Percentiles rank a stretch among this genome's conserved stretches.
Conservation (phyloP, 2,113 vertebrate genomes). For the Nansenia antarctica region DNA sequence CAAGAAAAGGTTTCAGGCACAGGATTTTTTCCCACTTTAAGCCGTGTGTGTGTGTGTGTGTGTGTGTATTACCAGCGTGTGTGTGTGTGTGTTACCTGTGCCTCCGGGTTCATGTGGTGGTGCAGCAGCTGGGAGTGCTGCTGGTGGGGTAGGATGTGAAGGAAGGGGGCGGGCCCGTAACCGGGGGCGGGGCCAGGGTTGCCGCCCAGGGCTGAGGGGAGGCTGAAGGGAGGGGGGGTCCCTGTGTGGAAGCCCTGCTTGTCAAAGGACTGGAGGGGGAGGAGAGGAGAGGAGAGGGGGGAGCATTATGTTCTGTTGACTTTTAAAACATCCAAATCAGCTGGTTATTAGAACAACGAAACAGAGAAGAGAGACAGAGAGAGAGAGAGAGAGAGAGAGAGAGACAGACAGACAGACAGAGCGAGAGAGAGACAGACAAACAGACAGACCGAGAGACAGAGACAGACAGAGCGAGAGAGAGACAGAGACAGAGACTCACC, state of each 20-base stretch:
- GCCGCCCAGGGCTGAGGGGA: slow-evolving; percentile 91
- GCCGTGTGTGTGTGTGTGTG: no score
- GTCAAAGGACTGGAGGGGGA: slow-evolving; percentile 83
- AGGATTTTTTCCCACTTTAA: no score
- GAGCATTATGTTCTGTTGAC: neutral
- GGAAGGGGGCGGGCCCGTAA: slow-evolving; percentile 86
- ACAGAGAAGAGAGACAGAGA: no score
- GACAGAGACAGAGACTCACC: slow-evolving; percentile 70
- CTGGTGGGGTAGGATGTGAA: slow-evolving; percentile 96
- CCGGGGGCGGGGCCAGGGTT: slow-evolving; percentile 88
- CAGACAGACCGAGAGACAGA: no score
- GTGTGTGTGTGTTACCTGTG: slow-evolving; percentile 62
- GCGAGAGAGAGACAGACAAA: no score
- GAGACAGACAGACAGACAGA: no score
- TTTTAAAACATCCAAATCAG: neutral
- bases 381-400: no score
- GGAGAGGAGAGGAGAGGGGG: neutral
- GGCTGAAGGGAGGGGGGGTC: slow-evolving; percentile 90
- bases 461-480: no score
- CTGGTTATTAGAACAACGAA: neutral
- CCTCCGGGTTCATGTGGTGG: slow-evolving; percentile 80
- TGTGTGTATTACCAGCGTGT: neutral
- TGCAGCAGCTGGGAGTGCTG: slow-evolving; percentile 95
- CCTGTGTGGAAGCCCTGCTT: slow-evolving; percentile 97
- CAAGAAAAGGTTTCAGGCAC: no score